phyloP scores from a whole-genome alignment of 2,113 vertebrate genomes.

The Chloropsis cyanopogon region DNA sequence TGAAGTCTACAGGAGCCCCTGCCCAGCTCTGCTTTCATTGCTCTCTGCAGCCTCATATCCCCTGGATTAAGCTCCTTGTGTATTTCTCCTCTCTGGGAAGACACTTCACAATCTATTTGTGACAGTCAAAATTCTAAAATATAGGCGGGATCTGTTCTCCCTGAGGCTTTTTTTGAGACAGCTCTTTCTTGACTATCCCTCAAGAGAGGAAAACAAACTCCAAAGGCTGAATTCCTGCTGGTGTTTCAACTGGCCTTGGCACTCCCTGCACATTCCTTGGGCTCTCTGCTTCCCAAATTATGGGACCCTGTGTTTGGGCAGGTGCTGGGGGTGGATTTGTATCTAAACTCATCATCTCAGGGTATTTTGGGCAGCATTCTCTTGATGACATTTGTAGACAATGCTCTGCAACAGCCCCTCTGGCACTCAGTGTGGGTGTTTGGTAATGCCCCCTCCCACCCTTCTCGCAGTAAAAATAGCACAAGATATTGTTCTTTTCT shows the following conservation, averaged over 20 bases:
- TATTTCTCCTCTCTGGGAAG: background rate
- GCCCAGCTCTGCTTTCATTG: background rate
- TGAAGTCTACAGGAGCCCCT: background rate
- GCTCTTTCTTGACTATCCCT: background rate
- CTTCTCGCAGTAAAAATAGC: background rate
- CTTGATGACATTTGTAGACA: background rate
- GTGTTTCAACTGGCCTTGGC: background rate
- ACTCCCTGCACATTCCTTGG: background rate
- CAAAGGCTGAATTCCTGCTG: background rate
- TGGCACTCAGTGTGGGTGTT: background rate
- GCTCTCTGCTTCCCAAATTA: background rate
- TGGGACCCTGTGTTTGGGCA: background rate
- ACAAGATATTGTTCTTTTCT: background rate
- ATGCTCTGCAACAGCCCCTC: background rate
- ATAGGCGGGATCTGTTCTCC: background rate
- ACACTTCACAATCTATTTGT: background rate
- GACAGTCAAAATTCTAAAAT: background rate
- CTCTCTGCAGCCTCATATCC: background rate
- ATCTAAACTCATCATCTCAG: background rate
- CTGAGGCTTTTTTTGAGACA: background rate
- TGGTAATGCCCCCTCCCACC: background rate
- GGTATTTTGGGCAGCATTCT: background rate
- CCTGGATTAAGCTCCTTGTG: background rate
- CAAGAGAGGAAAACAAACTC: background rate
- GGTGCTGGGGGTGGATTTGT: background rate